These are phyloP conservation scores for Lophius americanus DNA, from an alignment of 2,797 vertebrate species.

Conservation along the genomic window DNA sequence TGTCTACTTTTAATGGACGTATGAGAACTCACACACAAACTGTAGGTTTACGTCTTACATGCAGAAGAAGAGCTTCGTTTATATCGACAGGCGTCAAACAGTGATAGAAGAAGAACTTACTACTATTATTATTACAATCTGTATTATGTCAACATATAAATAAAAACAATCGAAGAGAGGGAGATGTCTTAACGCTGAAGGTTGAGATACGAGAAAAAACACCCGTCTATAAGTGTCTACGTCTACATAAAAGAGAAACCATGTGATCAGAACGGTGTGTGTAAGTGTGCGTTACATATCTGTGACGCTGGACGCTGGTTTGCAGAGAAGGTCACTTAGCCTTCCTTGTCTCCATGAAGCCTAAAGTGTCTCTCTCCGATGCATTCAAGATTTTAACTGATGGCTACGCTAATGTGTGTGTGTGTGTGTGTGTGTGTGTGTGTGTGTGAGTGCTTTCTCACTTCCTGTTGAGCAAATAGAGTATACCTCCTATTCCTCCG, in stretches of 20 bases:
- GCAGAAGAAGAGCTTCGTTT: no score
- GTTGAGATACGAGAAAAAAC: no score
- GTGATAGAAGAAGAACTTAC: no score
- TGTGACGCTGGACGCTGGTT: constrained; percentile 32
- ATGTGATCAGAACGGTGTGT: background rate
- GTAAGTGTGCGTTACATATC: constrained; percentile 26
- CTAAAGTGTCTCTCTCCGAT: constrained; percentile 51
- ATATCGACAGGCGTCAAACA: no score
- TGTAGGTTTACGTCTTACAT: no score
- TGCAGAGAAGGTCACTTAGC: constrained; percentile 38
- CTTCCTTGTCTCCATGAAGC: constrained; percentile 34
- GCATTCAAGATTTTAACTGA: constrained; percentile 58
- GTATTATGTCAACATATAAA: no score
- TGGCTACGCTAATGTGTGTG: constrained; percentile 39
- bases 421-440: constrained; percentile 19
- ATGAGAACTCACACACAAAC: no score
- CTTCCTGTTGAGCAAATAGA: constrained; percentile 51
- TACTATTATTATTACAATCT: no score
- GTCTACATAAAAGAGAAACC: background rate
- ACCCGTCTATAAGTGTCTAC: no score
- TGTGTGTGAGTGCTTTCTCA: constrained; percentile 15
- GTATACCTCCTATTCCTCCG: constrained; percentile 36
- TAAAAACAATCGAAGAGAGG: no score
- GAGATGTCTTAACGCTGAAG: no score
- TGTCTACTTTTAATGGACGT: no score